These are phyloP conservation scores for Galemys pyrenaicus DNA, from an alignment of 2,113 vertebrate species.

Conservation along the genomic window DNA sequence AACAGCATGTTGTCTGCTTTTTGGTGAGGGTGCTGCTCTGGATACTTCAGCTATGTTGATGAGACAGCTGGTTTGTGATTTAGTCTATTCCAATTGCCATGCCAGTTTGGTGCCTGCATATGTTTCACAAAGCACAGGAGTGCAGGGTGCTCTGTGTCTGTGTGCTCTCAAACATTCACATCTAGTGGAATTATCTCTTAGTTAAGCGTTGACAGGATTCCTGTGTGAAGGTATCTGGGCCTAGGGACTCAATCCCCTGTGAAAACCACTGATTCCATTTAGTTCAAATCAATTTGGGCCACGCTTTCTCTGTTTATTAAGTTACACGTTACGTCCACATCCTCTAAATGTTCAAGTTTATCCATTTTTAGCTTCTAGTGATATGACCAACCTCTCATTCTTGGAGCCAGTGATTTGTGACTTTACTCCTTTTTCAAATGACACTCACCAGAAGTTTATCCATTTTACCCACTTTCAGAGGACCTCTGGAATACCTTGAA, in stretches of 20 bases:
- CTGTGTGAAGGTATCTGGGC: background rate
- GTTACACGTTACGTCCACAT: background rate
- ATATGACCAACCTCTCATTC: background rate
- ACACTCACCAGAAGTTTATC: background rate
- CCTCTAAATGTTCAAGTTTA: background rate
- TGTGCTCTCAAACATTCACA: background rate
- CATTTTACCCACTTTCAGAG: background rate
- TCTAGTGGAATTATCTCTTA: background rate
- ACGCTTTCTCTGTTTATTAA: background rate
- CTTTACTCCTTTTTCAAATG: background rate
- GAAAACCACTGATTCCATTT: background rate
- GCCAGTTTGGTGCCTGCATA: background rate
- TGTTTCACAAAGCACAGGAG: background rate
- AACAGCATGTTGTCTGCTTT: background rate
- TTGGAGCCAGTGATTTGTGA: background rate
- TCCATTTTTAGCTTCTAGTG: background rate
- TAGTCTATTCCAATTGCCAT: background rate
- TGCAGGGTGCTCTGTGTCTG: background rate
- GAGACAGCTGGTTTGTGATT: background rate
- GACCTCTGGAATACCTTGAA: background rate
- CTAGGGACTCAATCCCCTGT: background rate
- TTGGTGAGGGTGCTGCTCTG: background rate
- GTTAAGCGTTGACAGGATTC: background rate
- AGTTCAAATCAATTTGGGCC: no score
- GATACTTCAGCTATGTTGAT: background rate